phyloP scores from a whole-genome alignment of 2,113 vertebrate species.

The Ictalurus furcatus region DNA sequence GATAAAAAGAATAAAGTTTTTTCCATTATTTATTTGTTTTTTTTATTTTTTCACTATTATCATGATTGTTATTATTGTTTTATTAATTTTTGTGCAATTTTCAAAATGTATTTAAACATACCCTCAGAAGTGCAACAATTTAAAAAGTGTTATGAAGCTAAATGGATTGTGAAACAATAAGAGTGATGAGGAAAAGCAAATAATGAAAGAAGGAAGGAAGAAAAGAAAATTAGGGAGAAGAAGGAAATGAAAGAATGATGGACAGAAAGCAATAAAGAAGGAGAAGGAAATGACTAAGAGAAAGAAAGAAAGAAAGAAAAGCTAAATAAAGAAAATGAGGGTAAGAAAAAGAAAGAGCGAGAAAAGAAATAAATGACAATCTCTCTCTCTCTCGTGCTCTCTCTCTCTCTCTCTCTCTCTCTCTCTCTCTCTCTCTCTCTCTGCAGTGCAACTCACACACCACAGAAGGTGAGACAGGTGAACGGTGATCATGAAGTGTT shows the following conservation, averaged over 20 bases:
- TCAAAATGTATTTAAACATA: not conserved
- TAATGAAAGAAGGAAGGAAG: not conserved
- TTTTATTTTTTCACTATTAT: not conserved
- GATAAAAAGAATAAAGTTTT: not conserved
- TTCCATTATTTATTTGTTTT: not conserved
- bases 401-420: constrained; percentile 54
- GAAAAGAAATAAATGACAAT: not conserved
- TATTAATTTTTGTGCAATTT: not conserved
- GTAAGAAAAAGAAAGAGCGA: too few species aligned
- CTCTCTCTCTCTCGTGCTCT: not conserved
- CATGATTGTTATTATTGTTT: not conserved
- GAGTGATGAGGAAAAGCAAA: not conserved
- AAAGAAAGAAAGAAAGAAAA: not conserved
- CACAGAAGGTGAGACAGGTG: constrained; percentile 82
- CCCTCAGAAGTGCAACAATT: not conserved
- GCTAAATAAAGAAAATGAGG: not conserved
- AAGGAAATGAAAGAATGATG: not conserved
- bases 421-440: constrained; percentile 42
- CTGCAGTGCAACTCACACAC: constrained; percentile 90
- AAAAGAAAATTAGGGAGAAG: not conserved
- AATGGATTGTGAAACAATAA: not conserved
- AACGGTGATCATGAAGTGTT: constrained; percentile 85
- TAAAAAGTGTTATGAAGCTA: not conserved
- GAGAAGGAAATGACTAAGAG: not conserved
- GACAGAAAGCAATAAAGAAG: not conserved